These are phyloP conservation scores for Callinectes sapidus DNA, from an alignment of 2,888 invertebrate species.

Conservation along the genomic window DNA sequence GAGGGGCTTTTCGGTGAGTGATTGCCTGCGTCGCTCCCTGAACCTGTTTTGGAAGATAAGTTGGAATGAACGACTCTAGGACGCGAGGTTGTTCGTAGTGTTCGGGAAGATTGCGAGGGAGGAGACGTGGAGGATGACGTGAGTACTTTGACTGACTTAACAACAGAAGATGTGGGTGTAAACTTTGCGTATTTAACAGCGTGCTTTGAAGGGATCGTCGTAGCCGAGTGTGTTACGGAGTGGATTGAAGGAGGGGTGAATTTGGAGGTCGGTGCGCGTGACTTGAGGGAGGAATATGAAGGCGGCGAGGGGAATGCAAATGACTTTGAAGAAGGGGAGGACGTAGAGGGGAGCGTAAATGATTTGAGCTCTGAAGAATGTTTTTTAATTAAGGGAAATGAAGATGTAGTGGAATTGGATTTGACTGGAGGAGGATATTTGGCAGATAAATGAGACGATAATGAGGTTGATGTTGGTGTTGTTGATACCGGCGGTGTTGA, in stretches of 20 bases:
- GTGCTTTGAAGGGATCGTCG: background rate
- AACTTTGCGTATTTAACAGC: conserved; percentile 5
- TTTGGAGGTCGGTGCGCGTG: conserved; percentile 20
- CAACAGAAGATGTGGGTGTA: conserved; percentile 8
- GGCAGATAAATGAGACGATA: background rate
- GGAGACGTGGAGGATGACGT: background rate
- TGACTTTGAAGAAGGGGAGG: background rate
- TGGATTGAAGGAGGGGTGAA: background rate
- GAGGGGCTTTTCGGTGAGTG: background rate
- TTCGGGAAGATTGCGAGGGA: background rate
- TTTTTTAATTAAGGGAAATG: conserved; percentile 34
- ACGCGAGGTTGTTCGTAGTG: background rate
- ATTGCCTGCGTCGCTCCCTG: background rate
- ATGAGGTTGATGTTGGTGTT: background rate
- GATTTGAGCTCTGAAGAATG: conserved; percentile 19
- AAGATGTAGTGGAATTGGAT: conserved; percentile 11
- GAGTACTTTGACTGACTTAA: conserved; percentile 1
- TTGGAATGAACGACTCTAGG: background rate
- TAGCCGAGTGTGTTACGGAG: background rate
- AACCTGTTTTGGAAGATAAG: background rate
- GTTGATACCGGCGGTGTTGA: background rate
- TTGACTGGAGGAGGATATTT: background rate
- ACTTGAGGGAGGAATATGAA: background rate
- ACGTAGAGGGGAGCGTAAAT: conserved; percentile 20
- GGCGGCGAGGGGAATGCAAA: conserved; percentile 22